Conservation (phyloP, 2,888 invertebrate genomes). For the Monopis laevigella region DNA sequence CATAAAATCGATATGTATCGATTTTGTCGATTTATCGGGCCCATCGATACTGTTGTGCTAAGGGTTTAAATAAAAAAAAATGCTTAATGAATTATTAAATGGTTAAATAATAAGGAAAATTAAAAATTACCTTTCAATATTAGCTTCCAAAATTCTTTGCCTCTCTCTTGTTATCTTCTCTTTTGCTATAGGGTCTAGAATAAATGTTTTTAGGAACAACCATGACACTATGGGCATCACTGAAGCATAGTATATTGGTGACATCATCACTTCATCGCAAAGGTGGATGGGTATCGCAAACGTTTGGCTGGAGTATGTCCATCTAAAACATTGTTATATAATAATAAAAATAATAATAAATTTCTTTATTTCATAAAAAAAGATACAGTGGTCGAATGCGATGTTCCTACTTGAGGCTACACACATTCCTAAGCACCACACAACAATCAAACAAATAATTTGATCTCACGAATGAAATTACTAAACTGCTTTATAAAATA, state of each 20-base stretch:
- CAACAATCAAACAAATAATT: too few species aligned
- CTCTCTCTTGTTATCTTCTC: constrained; percentile 82
- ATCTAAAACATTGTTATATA: too few species aligned
- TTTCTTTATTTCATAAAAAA: background rate
- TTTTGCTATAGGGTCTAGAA: constrained; percentile 85
- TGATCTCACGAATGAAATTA: too few species aligned
- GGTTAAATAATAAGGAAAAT: too few species aligned
- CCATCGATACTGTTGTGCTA: too few species aligned
- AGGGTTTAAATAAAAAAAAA: too few species aligned
- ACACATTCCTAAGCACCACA: too few species aligned
- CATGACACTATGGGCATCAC: constrained; percentile 85
- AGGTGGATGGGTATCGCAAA: constrained; percentile 90
- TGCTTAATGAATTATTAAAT: too few species aligned
- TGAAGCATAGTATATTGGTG: constrained; percentile 93
- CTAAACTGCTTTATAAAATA: too few species aligned
- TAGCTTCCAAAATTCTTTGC: constrained; percentile 83
- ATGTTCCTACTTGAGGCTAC: too few species aligned
- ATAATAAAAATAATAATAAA: constrained; percentile 6
- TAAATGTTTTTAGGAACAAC: constrained; percentile 81
- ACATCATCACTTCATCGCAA: constrained; percentile 89
- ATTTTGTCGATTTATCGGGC: too few species aligned
- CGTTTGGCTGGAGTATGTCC: constrained; percentile 87
- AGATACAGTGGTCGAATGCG: background rate
- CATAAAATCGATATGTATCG: too few species aligned
- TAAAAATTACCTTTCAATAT: constrained; percentile 72